Base-by-base conservation (phyloP, 2,113 vertebrate genomes). In the Eleginops maclovinus region DNA sequence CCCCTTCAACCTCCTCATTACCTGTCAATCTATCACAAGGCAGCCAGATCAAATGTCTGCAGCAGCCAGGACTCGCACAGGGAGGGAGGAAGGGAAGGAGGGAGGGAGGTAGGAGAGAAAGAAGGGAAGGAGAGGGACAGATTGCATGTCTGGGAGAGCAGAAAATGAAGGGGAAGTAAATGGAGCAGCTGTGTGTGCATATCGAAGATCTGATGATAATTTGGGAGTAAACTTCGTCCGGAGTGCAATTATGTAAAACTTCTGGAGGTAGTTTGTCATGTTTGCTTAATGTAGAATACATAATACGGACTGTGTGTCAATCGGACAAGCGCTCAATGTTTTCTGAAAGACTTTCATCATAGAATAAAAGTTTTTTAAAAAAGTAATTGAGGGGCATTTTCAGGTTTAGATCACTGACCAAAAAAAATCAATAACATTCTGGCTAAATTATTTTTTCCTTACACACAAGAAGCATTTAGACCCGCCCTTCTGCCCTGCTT, bases 1-100 rank as follows among this genome's bases (percentile, higher is more conserved):
- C 90, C 89, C 91, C 92, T 91, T 92, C 92, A 92, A 88, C 88
- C 92, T 94, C 87, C 92, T 92, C 91, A 92, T 93, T 94, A 93
- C 92, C 93, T 94, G 93, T 92, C 93, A 93, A 91, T 94, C 93
- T 90, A 93, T 93, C 92, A 93, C 88, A 91, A 89, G 91, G 86
- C 88, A 89, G 87, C 89, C 92, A 90, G 89, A 93, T 93, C 91
- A 93, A 89, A 92, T 93, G 89, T 92, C 89, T 91, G 87, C 83
- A 78, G 87, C 88, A 88, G 91, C 91, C 88, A 91, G 89, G 87
- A 84, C 86, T 87, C 64, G 75, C 87, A 46, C 86, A 83, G 86
- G 70, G 84, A 88, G 75, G 82, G 85, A 58, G 58, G 51, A 22
- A 50, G 59, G 36, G 31, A 61, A 17, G 56, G 28, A 41, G 16